A percentile compares a stretch with the other conserved stretches of the same genome.
phyloP scores from a whole-genome alignment of 2,888 invertebrate species.

The Eretmocerus hayati region DNA sequence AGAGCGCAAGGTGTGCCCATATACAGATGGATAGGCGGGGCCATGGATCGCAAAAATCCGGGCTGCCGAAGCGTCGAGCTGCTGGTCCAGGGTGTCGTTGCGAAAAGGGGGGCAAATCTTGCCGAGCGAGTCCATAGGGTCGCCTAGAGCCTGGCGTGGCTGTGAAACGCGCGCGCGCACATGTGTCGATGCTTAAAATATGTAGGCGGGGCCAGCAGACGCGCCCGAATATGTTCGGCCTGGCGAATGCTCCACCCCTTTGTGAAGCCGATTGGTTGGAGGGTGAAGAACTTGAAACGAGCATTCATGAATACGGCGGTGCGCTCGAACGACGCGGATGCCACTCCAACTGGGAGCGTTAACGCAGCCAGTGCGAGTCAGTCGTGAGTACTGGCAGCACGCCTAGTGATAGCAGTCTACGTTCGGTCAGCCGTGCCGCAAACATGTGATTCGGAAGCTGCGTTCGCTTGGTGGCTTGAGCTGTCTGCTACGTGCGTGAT shows the following conservation, averaged over 20 bases:
- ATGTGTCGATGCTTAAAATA: conserved; percentile 48
- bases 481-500: no score
- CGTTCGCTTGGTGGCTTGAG: no score
- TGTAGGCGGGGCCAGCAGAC: conserved; percentile 48
- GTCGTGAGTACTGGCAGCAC: no score
- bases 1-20: neutral
- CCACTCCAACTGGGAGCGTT: conserved; percentile 2
- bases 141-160: conserved; percentile 12
- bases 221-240: conserved; percentile 45
- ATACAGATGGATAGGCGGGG: conserved; percentile 7
- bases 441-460: neutral
- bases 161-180: conserved; percentile 31
- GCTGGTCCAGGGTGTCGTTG: conserved; percentile 6
- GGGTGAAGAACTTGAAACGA: no score
- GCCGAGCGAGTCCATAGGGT: conserved; percentile 13
- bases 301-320: conserved; percentile 43
- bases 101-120: conserved; percentile 8
- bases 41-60: conserved; percentile 37
- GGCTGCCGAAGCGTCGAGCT: conserved; percentile 26
- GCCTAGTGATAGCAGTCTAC: neutral
- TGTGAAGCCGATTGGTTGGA: conserved; percentile 22
- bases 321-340: conserved; percentile 39
- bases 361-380: no score
- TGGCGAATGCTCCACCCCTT: conserved; percentile 18
- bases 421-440: neutral